Percentiles rank a stretch among this genome's conserved stretches.
These are phyloP conservation scores for Piliocolobus tephrosceles DNA, from an alignment of 2,113 vertebrate genomes.

Conservation along the genomic window DNA sequence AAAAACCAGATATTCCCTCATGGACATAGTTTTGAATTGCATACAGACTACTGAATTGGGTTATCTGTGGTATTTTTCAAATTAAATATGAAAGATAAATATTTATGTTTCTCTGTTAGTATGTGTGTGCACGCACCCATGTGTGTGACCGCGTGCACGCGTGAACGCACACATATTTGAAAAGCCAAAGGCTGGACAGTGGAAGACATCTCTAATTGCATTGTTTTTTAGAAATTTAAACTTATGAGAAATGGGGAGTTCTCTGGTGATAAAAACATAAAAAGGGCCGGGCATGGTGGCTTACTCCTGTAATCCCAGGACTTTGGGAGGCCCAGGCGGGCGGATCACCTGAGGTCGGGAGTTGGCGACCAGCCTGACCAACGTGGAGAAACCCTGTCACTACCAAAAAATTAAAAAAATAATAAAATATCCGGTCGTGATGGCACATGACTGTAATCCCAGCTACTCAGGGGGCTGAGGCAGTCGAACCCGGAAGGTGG, in stretches of 20 bases:
- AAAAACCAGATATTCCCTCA: not conserved
- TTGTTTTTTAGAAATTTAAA: not conserved
- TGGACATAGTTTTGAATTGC: not conserved
- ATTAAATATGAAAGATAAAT: not conserved
- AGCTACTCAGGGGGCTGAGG: no score
- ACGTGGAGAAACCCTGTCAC: no score
- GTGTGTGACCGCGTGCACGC: rapidly evolving
- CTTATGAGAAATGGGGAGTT: not conserved
- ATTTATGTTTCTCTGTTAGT: not conserved
- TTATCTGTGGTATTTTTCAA: not conserved
- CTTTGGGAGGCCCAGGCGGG: no score
- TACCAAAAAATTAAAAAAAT: no score
- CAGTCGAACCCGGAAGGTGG: no score
- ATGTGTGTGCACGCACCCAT: not conserved
- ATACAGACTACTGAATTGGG: not conserved
- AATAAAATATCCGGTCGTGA: no score
- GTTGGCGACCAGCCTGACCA: no score
- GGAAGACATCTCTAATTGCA: not conserved
- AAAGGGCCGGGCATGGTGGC: no score
- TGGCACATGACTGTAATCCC: no score
- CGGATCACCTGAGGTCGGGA: no score
- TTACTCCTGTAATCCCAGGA: no score
- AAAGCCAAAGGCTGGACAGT: not conserved
- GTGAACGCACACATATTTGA: not conserved
- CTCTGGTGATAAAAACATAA: not conserved